These are phyloP conservation scores for Pseudachorutes palmiensis DNA, from an alignment of 1,140 invertebrate genomes.

Conservation along the genomic window DNA sequence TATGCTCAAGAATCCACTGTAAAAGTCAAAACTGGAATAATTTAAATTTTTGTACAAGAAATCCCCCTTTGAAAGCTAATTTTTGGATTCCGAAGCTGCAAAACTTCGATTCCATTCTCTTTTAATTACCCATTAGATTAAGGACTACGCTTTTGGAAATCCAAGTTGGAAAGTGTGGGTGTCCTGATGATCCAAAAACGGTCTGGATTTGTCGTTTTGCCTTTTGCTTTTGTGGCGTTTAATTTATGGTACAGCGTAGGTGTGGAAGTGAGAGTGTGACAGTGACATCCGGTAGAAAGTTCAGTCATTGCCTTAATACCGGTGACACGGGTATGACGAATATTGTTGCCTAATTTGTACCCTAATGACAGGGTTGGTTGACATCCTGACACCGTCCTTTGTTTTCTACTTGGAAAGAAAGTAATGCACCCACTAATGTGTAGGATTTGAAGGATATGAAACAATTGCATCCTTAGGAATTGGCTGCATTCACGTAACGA, in stretches of 20 bases:
- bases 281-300: background rate
- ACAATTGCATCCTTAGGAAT: no score
- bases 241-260: no score
- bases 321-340: background rate
- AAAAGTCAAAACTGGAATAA: no score
- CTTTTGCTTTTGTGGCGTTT: no score
- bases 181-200: background rate
- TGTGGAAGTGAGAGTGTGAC: background rate
- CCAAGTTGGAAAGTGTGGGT: background rate
- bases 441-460: no score
- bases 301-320: background rate
- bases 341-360: background rate
- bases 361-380: background rate
- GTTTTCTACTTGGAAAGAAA: background rate
- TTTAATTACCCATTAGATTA: no score
- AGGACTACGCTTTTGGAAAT: background rate
- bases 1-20: no score
- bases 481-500: no score
- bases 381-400: background rate
- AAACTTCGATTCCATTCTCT: no score
- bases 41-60: no score
- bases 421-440: background rate
- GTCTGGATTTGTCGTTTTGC: no score
- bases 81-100: background rate
- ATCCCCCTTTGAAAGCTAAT: no score